Evolutionary conservation across 1,140 invertebrate species (phyloP).

Genomic region (Arion vulgaris): DNA sequence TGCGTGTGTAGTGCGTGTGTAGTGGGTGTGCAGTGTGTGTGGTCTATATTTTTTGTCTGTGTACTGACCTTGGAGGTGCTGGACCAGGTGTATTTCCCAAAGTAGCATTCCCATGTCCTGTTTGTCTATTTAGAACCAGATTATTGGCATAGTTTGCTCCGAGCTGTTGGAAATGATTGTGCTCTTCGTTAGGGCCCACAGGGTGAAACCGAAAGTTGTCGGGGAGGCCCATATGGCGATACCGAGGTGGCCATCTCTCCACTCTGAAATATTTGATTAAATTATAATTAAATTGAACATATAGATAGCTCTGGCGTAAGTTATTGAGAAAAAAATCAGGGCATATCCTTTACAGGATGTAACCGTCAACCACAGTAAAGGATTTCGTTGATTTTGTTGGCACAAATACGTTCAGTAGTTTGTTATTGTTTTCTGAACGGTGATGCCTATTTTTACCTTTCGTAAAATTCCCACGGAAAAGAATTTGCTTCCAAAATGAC

Average conservation of each 20-base stretch:
- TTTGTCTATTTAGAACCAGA: neutral
- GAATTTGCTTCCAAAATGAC: no score
- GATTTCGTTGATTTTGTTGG: no score
- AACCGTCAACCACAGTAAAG: no score
- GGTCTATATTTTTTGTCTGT: no score
- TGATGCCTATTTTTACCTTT: no score
- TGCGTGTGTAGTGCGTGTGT: no score
- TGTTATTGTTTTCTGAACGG: no score
- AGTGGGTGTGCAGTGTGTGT: no score
- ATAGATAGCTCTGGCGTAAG: neutral
- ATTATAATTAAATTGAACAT: neutral
- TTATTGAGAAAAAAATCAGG: neutral
- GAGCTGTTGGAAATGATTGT: neutral
- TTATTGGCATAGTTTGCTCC: slow-evolving; percentile 19
- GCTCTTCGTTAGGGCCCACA: neutral
- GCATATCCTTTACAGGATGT: no score
- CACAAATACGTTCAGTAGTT: no score
- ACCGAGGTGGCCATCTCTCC: slow-evolving; percentile 30
- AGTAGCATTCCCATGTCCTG: slow-evolving; percentile 10
- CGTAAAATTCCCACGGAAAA: no score
- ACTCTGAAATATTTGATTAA: neutral
- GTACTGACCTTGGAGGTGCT: slow-evolving; percentile 29
- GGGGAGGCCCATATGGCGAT: slow-evolving; percentile 28
- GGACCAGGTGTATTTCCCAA: slow-evolving; percentile 22
- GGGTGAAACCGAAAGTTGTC: slow-evolving; percentile 31